A percentile compares a stretch with the other conserved stretches of the same genome.
These are phyloP conservation scores for Gulo gulo DNA, from an alignment of 2,113 vertebrate species.

Conservation along the genomic window DNA sequence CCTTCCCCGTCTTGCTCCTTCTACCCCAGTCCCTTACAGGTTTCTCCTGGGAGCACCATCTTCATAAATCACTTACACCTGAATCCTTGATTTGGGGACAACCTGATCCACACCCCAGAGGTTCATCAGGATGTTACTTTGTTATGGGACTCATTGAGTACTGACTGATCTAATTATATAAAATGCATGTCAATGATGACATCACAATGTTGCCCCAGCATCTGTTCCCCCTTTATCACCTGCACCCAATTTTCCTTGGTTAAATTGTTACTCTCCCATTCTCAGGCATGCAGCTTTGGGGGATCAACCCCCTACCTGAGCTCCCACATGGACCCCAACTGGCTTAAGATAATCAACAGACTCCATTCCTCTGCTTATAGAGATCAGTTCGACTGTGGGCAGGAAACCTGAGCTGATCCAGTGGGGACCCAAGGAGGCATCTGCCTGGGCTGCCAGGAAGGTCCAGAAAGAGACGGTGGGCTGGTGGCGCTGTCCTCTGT, in stretches of 20 bases:
- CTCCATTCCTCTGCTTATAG: neutral
- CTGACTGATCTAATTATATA: neutral
- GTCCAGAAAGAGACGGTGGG: neutral
- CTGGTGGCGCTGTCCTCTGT: neutral
- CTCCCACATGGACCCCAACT: neutral
- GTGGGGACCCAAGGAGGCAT: neutral
- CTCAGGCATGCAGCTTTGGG: neutral
- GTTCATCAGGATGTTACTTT: neutral
- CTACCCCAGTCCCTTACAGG: neutral
- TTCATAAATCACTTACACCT: neutral
- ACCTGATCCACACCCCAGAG: neutral
- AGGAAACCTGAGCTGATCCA: neutral
- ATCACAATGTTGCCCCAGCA: neutral
- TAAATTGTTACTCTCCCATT: neutral
- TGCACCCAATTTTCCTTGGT: neutral
- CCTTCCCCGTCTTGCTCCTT: neutral
- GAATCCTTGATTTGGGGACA: neutral
- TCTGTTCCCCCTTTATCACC: neutral
- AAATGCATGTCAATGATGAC: neutral
- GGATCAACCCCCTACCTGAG: neutral
- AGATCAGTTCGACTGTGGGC: neutral
- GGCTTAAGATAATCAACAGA: neutral
- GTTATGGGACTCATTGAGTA: neutral
- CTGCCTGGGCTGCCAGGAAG: neutral
- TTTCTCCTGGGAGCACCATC: neutral